phyloP scores from a whole-genome alignment of 2,113 vertebrate genomes.

The Proteles cristata region DNA sequence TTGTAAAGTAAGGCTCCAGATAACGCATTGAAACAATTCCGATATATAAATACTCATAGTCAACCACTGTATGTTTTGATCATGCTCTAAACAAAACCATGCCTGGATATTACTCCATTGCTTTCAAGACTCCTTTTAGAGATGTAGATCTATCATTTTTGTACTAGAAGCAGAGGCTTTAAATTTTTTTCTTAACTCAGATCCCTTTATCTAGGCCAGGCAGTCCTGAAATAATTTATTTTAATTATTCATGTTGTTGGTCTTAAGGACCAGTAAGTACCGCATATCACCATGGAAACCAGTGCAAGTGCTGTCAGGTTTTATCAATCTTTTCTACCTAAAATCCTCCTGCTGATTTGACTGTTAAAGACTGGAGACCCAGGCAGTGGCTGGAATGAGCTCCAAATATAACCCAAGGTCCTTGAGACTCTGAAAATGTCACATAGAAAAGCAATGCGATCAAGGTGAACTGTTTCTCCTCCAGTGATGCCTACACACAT shows the following conservation, averaged over 20 bases:
- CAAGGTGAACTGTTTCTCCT: neutral
- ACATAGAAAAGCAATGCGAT: neutral
- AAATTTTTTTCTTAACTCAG: neutral
- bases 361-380: neutral
- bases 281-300: constrained; percentile 69
- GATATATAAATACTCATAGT: neutral
- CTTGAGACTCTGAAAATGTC: neutral
- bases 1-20: neutral
- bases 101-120: neutral
- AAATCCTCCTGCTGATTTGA: constrained; percentile 14
- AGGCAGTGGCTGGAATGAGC: neutral
- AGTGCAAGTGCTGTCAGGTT: neutral
- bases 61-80: neutral
- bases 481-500: neutral
- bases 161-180: neutral
- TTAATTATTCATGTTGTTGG: constrained; percentile 50
- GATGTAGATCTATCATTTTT: neutral
- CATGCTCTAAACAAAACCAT: neutral
- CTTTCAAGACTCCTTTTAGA: neutral
- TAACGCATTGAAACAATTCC: neutral
- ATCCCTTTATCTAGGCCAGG: neutral
- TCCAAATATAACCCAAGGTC: neutral
- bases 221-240: constrained; percentile 49
- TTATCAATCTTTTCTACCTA: neutral
- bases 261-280: constrained; percentile 38